phyloP scores from a whole-genome alignment of 2,113 vertebrate species.

The Synodontis membranacea region DNA sequence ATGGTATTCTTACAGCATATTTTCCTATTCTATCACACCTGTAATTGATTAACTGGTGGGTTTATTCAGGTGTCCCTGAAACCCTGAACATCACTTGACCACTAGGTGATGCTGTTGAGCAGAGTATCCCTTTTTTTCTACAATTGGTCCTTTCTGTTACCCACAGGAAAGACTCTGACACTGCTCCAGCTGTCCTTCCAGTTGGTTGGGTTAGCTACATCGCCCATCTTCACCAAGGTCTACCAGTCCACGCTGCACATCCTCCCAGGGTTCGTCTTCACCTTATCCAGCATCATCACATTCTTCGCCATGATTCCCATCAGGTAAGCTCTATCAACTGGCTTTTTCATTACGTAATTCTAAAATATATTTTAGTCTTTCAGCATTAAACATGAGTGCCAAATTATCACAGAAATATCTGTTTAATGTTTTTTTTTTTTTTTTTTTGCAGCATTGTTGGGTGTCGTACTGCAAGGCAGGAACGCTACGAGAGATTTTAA shows the following conservation, averaged over 20 bases:
- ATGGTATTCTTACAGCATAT: background rate
- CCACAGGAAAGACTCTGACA: conserved; percentile 70
- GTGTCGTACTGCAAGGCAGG: conserved; percentile 54
- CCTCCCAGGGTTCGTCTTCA: conserved; percentile 83
- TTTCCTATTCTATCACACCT: background rate
- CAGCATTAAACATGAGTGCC: background rate
- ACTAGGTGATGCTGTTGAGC: conserved; percentile 6
- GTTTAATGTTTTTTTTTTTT: background rate
- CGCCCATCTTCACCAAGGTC: conserved; percentile 83
- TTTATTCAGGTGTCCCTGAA: background rate
- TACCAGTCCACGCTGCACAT: conserved; percentile 84
- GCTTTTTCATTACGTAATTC: background rate
- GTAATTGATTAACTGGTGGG: background rate
- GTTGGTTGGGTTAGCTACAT: conserved; percentile 77
- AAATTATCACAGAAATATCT: background rate
- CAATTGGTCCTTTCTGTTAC: background rate
- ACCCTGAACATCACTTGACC: background rate
- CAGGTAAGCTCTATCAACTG: conserved; percentile 71
- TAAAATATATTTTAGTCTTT: background rate
- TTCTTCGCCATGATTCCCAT: conserved; percentile 83
- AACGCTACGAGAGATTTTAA: conserved; percentile 50
- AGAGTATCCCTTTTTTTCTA: background rate
- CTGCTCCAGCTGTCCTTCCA: conserved; percentile 82
- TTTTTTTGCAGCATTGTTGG: conserved; percentile 62
- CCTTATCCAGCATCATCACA: conserved; percentile 76